phyloP scores from a whole-genome alignment of 2,113 vertebrate genomes.

The Ammospiza caudacuta region DNA sequence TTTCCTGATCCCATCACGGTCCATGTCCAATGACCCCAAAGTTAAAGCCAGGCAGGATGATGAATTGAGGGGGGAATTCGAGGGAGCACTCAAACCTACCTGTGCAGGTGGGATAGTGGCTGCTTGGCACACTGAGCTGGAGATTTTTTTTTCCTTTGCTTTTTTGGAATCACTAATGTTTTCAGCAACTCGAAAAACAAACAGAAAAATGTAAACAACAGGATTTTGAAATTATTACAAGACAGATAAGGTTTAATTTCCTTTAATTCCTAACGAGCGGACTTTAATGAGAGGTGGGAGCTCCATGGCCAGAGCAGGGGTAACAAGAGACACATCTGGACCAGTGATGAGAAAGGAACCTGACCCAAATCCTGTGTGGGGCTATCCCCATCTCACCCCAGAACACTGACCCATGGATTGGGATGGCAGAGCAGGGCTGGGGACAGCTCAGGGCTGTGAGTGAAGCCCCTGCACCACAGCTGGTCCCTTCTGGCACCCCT shows the following conservation, averaged over 20 bases:
- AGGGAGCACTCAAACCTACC: background rate
- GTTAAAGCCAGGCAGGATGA: background rate
- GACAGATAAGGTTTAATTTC: conserved; percentile 31
- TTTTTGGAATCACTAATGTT: conserved; percentile 36
- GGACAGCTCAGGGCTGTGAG: background rate
- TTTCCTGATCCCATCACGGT: fast-evolving
- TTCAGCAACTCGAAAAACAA: conserved; percentile 29
- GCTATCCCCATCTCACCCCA: background rate
- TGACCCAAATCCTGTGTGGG: fast-evolving
- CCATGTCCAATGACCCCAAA: fast-evolving
- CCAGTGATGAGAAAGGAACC: background rate
- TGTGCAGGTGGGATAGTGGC: background rate
- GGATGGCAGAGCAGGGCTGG: background rate
- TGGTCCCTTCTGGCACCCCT: fast-evolving
- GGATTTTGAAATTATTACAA: background rate
- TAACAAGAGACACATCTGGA: background rate
- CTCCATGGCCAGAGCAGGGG: background rate
- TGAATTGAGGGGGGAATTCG: fast-evolving
- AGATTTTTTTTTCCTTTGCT: background rate
- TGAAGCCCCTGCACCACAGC: fast-evolving
- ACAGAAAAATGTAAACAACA: conserved; percentile 18
- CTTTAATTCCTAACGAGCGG: conserved; percentile 4
- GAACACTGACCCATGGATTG: background rate
- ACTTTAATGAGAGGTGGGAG: background rate
- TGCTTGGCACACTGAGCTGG: background rate